These are phyloP conservation scores for Esox niger DNA, from an alignment of 2,113 vertebrate genomes.

Conservation along the genomic window DNA sequence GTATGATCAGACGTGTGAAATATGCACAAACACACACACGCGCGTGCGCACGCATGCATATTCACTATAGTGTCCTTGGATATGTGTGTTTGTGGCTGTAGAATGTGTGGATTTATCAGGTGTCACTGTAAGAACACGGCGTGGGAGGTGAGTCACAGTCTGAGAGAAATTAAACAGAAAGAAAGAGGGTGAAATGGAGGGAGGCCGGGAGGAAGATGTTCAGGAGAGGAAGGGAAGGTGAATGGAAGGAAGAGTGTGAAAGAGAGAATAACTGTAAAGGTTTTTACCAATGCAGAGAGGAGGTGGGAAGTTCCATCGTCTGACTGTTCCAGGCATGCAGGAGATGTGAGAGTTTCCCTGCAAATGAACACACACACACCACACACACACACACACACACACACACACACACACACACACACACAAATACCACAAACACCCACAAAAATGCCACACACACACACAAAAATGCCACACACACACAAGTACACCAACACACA, in stretches of 20 bases:
- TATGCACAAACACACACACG: constrained; percentile 2
- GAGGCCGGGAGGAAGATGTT: neutral
- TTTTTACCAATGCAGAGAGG: constrained; percentile 92
- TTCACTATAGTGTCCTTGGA: neutral
- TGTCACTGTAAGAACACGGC: neutral
- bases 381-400: constrained; percentile 25
- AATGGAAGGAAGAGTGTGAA: too few relatives aligned
- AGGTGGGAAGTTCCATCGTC: constrained; percentile 96
- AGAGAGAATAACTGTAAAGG: neutral
- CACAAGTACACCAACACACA: neutral
- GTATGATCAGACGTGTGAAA: neutral
- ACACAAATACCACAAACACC: constrained; percentile 2
- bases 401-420: constrained; percentile 13
- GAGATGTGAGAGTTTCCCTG: constrained; percentile 97
- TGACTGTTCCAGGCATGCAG: constrained; percentile 95
- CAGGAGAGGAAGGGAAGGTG: neutral
- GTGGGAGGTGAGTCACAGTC: neutral
- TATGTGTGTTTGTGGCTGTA: neutral
- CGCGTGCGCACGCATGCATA: constrained; percentile 1
- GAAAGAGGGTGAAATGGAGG: neutral
- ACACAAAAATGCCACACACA: neutral
- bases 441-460: too few relatives aligned
- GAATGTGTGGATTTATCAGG: neutral
- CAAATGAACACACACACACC: constrained; percentile 19
- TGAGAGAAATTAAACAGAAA: neutral